Conservation (phyloP, 1,140 invertebrate genomes). For the Drosophila quadrilineata region DNA sequence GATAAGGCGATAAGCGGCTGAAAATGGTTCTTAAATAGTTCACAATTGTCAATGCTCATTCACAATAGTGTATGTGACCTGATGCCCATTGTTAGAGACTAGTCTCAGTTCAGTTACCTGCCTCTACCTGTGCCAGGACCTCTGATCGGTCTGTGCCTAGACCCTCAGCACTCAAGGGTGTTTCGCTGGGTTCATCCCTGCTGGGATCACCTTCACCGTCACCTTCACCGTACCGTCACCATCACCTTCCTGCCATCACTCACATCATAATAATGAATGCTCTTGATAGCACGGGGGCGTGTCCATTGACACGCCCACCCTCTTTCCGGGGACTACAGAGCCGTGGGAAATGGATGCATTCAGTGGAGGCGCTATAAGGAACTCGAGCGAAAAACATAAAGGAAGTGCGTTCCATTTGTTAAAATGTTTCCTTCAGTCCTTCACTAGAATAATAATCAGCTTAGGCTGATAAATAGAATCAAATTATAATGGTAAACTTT, state of each 20-base stretch:
- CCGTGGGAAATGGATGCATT: slow-evolving; percentile 41
- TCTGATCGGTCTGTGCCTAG: too few species aligned
- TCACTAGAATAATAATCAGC: background rate
- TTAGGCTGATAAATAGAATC: background rate
- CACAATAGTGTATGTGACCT: too few species aligned
- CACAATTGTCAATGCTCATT: too few species aligned
- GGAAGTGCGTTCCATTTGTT: slow-evolving; percentile 20
- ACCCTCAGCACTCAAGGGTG: too few species aligned
- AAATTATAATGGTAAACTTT: slow-evolving; percentile 2
- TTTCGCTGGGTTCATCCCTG: too few species aligned
- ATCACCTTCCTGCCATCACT: too few species aligned
- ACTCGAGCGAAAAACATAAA: background rate
- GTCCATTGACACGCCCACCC: slow-evolving; percentile 7
- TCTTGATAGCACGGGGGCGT: slow-evolving; percentile 2
- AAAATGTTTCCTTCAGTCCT: background rate
- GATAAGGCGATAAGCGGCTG: slow-evolving; percentile 6
- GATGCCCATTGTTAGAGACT: too few species aligned
- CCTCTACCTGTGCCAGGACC: too few species aligned
- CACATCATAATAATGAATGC: background rate
- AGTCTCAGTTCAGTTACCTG: too few species aligned
- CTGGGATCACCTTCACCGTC: too few species aligned
- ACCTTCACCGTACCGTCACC: too few species aligned
- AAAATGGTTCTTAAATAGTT: slow-evolving; percentile 13
- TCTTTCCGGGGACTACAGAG: background rate
- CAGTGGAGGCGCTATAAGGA: background rate